Evolutionary conservation across 1,140 invertebrate species (phyloP).

Genomic region (Psilanteris sp.): DNA sequence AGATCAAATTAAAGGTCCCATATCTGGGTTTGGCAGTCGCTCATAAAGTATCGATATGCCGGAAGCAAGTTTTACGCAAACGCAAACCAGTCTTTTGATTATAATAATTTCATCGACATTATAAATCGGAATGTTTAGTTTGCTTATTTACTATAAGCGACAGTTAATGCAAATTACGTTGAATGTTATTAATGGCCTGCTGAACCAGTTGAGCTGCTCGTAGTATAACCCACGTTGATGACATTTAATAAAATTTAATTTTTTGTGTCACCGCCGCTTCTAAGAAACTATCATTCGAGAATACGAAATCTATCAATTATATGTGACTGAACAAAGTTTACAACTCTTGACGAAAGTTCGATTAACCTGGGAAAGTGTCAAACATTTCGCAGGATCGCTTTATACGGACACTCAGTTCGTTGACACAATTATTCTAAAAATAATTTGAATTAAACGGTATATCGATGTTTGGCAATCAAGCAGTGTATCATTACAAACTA

Average conservation of each 20-base stretch:
- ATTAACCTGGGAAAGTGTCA: too few species aligned
- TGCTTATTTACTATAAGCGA: constrained; percentile 18
- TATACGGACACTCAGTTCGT: too few species aligned
- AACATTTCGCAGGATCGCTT: too few species aligned
- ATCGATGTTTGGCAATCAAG: too few species aligned
- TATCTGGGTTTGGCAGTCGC: too few species aligned
- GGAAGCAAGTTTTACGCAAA: constrained; percentile 10
- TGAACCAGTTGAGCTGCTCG: constrained; percentile 27
- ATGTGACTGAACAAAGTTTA: too few species aligned
- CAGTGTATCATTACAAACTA: too few species aligned
- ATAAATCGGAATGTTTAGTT: constrained; percentile 25
- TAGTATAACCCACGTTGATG: constrained; percentile 5
- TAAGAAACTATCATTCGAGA: constrained; percentile 5
- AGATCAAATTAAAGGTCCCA: too few species aligned
- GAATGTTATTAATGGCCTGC: constrained; percentile 42
- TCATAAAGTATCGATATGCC: constrained; percentile 2
- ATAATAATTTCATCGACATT: constrained; percentile 30
- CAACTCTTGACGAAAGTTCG: constrained; percentile 13
- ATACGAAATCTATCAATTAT: too few species aligned
- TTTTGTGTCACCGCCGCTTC: background rate
- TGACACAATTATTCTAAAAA: too few species aligned
- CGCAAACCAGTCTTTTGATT: constrained; percentile 22
- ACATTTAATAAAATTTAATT: constrained; percentile 3
- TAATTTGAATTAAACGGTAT: too few species aligned
- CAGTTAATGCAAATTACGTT: constrained; percentile 30